Percentiles rank a stretch among this genome's conserved stretches.
Conservation (phyloP, 2,113 vertebrate species). For the Gymnorhina tibicen region DNA sequence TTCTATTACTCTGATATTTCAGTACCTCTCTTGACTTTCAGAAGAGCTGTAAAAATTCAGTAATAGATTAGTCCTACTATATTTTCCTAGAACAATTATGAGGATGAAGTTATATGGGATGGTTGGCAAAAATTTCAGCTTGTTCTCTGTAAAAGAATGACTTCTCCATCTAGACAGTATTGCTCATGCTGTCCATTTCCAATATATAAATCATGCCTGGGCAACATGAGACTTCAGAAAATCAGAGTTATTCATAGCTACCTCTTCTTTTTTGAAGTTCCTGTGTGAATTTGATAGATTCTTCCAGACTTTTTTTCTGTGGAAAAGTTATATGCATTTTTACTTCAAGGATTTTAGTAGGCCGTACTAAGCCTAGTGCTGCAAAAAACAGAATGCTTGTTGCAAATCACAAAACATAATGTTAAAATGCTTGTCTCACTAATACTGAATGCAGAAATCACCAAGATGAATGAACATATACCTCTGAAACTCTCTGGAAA, state of each 20-base stretch:
- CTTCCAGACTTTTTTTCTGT: not conserved
- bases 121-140: not conserved
- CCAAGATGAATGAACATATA: not conserved
- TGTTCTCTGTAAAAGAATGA: not conserved
- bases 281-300: not conserved
- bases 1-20: not conserved
- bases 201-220: not conserved
- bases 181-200: not conserved
- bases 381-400: not conserved
- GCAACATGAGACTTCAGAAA: not conserved
- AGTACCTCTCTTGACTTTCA: not conserved
- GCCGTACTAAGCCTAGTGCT: not conserved
- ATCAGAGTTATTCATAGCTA: not conserved
- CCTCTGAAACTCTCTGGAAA: not conserved
- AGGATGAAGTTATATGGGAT: not conserved
- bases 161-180: not conserved
- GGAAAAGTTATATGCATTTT: not conserved
- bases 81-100: not conserved
- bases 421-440: not conserved
- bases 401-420: not conserved
- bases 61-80: not conserved
- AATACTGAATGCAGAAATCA: not conserved
- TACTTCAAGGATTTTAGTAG: not conserved
- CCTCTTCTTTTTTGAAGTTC: not conserved
- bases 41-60: not conserved